Conservation (phyloP, 2,797 vertebrate species). For the Pangasius mekongensis region DNA sequence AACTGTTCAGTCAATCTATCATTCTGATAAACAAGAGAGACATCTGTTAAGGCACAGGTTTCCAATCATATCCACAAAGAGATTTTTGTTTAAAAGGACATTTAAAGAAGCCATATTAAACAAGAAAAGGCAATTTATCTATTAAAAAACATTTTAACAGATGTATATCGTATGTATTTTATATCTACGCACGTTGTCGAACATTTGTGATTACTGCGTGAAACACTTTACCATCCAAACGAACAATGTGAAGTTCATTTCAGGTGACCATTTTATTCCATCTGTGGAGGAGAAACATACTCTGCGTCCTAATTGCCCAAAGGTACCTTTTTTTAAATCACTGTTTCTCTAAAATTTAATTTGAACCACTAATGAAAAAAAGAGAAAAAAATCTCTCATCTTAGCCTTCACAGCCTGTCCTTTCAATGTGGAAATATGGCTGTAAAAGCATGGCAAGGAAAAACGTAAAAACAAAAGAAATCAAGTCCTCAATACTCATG, state of each 20-base stretch:
- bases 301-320: background rate
- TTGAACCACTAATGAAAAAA: background rate
- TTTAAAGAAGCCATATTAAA: background rate
- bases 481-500: background rate
- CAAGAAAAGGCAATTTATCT: background rate
- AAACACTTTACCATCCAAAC: background rate
- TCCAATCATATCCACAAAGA: background rate
- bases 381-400: no score
- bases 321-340: background rate
- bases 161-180: background rate
- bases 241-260: background rate
- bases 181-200: background rate
- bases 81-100: background rate
- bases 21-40: conserved; percentile 1
- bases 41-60: background rate
- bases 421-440: conserved; percentile 65
- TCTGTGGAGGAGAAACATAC: background rate
- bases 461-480: conserved; percentile 64
- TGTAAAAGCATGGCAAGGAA: conserved; percentile 63
- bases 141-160: background rate
- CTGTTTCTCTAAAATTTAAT: background rate
- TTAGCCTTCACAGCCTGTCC: background rate
- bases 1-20: background rate
- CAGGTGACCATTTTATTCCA: background rate
- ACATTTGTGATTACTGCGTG: background rate